Base-by-base conservation (phyloP, 2,888 invertebrate genomes). In the Carpatolechia fugitivella region DNA sequence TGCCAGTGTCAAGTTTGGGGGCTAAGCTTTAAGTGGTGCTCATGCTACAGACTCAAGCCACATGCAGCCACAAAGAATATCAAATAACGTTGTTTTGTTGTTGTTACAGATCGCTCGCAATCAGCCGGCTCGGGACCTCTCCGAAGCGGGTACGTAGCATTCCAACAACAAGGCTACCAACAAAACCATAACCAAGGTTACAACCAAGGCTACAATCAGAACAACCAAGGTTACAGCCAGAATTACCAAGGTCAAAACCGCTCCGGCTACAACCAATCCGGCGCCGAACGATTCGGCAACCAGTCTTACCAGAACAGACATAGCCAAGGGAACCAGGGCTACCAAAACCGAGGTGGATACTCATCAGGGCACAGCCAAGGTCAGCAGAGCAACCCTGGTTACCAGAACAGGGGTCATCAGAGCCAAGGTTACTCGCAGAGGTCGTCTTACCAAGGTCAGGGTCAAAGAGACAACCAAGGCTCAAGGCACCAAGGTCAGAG, bases 101-200 rank as follows among this genome's bases (percentile, higher is more conserved):
- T 85, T 86, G 80, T 83, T 80, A 0, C 82, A 89, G 90, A 76
- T 68, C 85, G 84, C 0, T 82, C 85, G 10, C 78, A 82, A 0
- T 79, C 83, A 0, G 84, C 63, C 63, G 88, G 89, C 62, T 24
- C 24, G 0, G 89, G 89, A 0, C 89, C 89, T 0, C 73, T 77
- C 13, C 80, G 87, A 10, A 70, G 82, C 36, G 85, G 85, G 29
- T 89, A 87, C 69, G 75, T 79, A 10, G 74, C 81, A 0, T 62
- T 58, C 52, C 58, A 68, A 36, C 53, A 59, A 53, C 60, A 63
- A 44, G 63, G 65, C 1, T 55, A 64, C 50, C 58, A 67, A 31
- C 52, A 40, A 5, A 35, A 33, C 52, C 16, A 46, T 20, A 44
- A 44, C 13, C 67, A 69, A 44, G 63, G 66, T 5, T 60, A 70